phyloP scores from a whole-genome alignment of 1,140 invertebrate species.

The Sycobia sp. region DNA sequence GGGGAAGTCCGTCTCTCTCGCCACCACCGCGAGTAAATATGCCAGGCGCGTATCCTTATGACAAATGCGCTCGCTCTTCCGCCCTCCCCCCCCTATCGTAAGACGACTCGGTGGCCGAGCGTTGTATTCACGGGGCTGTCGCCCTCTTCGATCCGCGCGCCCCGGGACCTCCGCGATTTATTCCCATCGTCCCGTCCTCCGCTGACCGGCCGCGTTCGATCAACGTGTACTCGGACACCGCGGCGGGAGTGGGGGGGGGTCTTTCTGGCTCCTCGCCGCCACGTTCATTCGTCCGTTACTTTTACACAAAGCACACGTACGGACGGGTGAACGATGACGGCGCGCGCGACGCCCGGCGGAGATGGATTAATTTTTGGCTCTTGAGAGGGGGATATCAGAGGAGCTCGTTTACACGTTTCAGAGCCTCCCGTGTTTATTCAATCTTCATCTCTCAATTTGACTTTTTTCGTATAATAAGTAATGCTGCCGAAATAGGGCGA shows the following conservation, averaged over 20 bases:
- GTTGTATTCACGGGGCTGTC: not conserved
- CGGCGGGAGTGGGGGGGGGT: no score
- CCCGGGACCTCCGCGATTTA: conserved; percentile 3
- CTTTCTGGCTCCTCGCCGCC: not conserved
- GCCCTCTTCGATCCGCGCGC: not conserved
- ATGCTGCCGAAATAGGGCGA: no score
- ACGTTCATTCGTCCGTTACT: not conserved
- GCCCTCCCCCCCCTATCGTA: no score
- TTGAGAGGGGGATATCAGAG: no score
- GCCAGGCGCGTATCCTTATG: conserved; percentile 33
- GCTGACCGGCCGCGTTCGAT: conserved; percentile 20
- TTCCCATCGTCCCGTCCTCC: conserved; percentile 3
- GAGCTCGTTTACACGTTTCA: no score
- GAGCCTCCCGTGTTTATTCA: no score
- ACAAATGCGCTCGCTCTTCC: conserved; percentile 24
- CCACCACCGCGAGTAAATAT: no score
- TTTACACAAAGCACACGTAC: conserved; percentile 8
- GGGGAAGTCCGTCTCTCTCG: no score
- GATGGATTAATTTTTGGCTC: conserved; percentile 31
- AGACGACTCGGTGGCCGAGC: not conserved
- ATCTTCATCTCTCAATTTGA: no score
- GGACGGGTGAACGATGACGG: conserved; percentile 12
- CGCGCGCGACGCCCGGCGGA: not conserved
- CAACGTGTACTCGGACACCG: no score
- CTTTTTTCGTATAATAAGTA: no score